Percentiles rank a stretch among this genome's conserved stretches.
Conservation (phyloP, 2,888 invertebrate species). For the Idaea straminata region DNA sequence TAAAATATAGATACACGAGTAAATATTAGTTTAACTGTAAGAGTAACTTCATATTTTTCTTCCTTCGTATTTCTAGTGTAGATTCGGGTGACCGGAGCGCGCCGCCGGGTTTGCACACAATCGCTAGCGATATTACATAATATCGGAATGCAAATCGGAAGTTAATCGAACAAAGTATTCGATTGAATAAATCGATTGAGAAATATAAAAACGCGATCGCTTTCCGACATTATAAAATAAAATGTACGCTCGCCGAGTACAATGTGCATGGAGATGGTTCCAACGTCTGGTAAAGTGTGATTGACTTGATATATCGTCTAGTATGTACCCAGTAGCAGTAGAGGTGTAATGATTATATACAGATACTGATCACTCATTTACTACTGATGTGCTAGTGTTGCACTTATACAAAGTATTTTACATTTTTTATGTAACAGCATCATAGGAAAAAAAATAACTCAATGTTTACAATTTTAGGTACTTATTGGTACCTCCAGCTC, state of each 20-base stretch:
- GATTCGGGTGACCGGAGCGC: slow-evolving; percentile 72
- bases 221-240: slow-evolving; percentile 62
- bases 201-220: slow-evolving; percentile 31
- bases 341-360: too few relatives aligned
- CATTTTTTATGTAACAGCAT: too few relatives aligned
- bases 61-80: slow-evolving; percentile 48
- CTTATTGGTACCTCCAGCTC: too few relatives aligned
- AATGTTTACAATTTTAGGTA: too few relatives aligned
- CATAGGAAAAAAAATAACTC: too few relatives aligned
- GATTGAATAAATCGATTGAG: slow-evolving; percentile 10
- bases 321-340: too few relatives aligned
- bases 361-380: too few relatives aligned
- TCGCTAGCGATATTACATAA: slow-evolving; percentile 69
- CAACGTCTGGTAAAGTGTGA: background rate
- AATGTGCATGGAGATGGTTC: slow-evolving; percentile 40
- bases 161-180: slow-evolving; percentile 2
- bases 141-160: slow-evolving; percentile 53
- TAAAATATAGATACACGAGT: slow-evolving; percentile 22
- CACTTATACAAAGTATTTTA: too few relatives aligned
- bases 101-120: slow-evolving; percentile 72
- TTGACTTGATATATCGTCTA: background rate
- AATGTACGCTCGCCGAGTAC: slow-evolving; percentile 69
- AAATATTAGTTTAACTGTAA: slow-evolving; percentile 19
- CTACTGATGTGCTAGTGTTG: too few relatives aligned
- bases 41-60: slow-evolving; percentile 16